A percentile compares a stretch with the other conserved stretches of the same genome.
Conservation (phyloP, 2,797 vertebrate genomes). For the Artibeus jamaicensis region DNA sequence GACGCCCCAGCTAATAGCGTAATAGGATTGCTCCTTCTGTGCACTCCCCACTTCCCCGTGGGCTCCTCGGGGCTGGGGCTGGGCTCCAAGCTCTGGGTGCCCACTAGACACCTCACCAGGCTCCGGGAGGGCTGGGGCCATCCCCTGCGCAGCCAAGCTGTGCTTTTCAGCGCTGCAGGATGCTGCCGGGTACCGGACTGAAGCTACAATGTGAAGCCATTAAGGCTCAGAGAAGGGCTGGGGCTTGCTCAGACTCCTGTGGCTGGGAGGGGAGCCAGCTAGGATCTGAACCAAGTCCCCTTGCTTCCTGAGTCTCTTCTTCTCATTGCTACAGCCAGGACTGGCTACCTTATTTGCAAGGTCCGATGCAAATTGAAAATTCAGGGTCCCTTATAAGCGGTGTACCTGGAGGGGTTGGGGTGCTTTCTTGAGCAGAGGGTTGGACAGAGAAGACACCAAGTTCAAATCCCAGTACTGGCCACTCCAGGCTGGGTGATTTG, state of each 20-base stretch:
- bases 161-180: accelerated
- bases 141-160: not conserved
- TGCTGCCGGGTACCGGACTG: accelerated
- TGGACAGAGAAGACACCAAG: not conserved
- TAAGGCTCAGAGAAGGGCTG: not conserved
- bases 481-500: not conserved
- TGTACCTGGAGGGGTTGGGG: accelerated
- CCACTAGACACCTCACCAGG: accelerated
- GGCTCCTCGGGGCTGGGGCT: slow-evolving; percentile 49
- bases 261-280: not conserved
- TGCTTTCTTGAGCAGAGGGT: not conserved
- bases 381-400: not conserved
- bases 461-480: not conserved
- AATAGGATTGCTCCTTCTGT: slow-evolving; percentile 57
- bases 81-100: not conserved
- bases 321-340: not conserved
- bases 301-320: not conserved
- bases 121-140: accelerated
- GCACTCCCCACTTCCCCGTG: slow-evolving; percentile 9
- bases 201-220: not conserved
- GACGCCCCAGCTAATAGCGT: slow-evolving; percentile 59
- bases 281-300: not conserved
- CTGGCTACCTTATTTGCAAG: not conserved
- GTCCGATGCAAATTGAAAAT: not conserved
- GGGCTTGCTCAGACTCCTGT: not conserved